Conservation (phyloP, 2,888 invertebrate species). For the Diabrotica balteata region DNA sequence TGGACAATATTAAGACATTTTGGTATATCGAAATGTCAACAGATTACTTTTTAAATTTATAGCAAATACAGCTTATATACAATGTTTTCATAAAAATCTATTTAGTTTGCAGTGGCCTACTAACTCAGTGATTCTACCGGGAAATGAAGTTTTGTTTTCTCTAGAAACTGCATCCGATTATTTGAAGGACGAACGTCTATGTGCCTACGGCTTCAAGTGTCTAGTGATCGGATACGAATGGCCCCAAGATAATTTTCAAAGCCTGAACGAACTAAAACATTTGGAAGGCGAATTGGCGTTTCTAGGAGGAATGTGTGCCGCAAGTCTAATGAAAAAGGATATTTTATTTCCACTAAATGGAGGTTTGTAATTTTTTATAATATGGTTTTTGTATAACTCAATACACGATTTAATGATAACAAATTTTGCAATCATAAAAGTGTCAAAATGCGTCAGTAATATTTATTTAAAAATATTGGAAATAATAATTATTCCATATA, state of each 20-base stretch:
- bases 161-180: slow-evolving; percentile 96
- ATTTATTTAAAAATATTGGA: no score
- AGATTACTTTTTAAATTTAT: no score
- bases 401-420: no score
- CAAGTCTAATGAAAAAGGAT: slow-evolving; percentile 86
- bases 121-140: slow-evolving; percentile 84
- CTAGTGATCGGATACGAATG: slow-evolving; percentile 84
- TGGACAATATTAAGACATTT: no score
- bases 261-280: slow-evolving; percentile 68
- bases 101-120: slow-evolving; percentile 83
- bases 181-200: slow-evolving; percentile 85
- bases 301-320: slow-evolving; percentile 90
- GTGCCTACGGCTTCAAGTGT: slow-evolving; percentile 82
- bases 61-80: no score
- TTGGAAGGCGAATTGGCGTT: slow-evolving; percentile 91
- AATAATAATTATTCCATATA: no score
- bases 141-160: slow-evolving; percentile 93
- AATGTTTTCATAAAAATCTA: slow-evolving; percentile 8
- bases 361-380: slow-evolving; percentile 55
- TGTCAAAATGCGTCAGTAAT: no score
- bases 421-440: no score
- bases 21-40: no score
- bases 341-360: slow-evolving; percentile 70
- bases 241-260: slow-evolving; percentile 62
- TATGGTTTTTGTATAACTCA: no score